Evolutionary conservation across 1,140 invertebrate species (phyloP).

Genomic region (Oncopodura yosiiana): DNA sequence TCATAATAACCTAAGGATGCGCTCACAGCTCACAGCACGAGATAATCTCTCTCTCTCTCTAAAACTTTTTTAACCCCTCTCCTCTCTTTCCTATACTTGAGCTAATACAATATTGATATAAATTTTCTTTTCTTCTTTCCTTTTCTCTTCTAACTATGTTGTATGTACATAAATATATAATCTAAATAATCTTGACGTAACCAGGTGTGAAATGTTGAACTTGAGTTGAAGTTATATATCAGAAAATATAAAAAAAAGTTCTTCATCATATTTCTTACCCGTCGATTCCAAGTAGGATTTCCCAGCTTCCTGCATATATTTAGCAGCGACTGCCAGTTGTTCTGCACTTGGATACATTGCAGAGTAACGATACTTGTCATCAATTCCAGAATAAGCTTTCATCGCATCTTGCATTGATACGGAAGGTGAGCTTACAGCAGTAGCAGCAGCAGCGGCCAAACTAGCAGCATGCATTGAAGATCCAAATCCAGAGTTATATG

Average conservation of each 20-base stretch:
- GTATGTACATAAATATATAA: too few species aligned
- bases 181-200: slow-evolving; percentile 5
- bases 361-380: slow-evolving; percentile 35
- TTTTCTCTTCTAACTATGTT: too few species aligned
- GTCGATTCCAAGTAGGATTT: slow-evolving; percentile 32
- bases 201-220: slow-evolving; percentile 35
- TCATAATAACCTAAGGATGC: too few species aligned
- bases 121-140: too few species aligned
- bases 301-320: slow-evolving; percentile 35
- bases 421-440: slow-evolving; percentile 24
- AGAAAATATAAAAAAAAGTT: too few species aligned
- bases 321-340: slow-evolving; percentile 31
- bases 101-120: too few species aligned
- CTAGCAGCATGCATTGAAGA: slow-evolving; percentile 25
- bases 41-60: too few species aligned
- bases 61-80: too few species aligned
- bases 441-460: slow-evolving; percentile 28
- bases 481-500: slow-evolving; percentile 29
- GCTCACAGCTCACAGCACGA: too few species aligned
- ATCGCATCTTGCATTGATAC: slow-evolving; percentile 35
- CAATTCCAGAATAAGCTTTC: slow-evolving; percentile 34
- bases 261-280: slow-evolving; percentile 32
- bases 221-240: too few species aligned
- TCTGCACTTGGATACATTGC: slow-evolving; percentile 33
- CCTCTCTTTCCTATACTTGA: too few species aligned